Evolutionary conservation across 2,113 vertebrate genomes (phyloP).

Genomic region (Cranoglanis bouderius): DNA sequence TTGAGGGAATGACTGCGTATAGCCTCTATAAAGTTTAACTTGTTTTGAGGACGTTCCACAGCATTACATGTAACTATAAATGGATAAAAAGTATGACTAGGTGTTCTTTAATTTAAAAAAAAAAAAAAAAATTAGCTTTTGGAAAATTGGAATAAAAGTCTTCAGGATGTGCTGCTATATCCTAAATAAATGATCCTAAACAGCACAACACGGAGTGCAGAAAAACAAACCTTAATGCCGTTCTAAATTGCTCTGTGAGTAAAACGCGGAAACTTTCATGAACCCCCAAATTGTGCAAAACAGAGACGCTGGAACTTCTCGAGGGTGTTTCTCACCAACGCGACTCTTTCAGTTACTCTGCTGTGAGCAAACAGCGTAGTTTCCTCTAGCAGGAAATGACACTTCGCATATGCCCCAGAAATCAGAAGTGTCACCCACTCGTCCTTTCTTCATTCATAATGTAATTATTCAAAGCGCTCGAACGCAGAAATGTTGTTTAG

Average conservation of each 20-base stretch:
- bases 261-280: neutral
- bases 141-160: neutral
- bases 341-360: conserved; percentile 36
- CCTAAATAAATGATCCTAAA: neutral
- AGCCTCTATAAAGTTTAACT: neutral
- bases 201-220: neutral
- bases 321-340: neutral
- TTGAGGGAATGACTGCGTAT: neutral
- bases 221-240: neutral
- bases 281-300: neutral
- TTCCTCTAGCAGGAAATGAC: conserved; percentile 69
- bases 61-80: neutral
- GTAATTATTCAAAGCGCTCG: conserved; percentile 24
- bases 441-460: conserved; percentile 63
- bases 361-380: conserved; percentile 60
- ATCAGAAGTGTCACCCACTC: conserved; percentile 61
- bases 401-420: conserved; percentile 46
- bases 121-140: no score
- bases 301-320: neutral
- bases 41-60: neutral
- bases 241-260: neutral
- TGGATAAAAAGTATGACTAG: neutral
- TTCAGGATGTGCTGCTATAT: neutral
- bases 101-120: neutral
- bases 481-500: neutral